Evolutionary conservation across 1,140 invertebrate genomes (phyloP).

Genomic region (Sipha flava): DNA sequence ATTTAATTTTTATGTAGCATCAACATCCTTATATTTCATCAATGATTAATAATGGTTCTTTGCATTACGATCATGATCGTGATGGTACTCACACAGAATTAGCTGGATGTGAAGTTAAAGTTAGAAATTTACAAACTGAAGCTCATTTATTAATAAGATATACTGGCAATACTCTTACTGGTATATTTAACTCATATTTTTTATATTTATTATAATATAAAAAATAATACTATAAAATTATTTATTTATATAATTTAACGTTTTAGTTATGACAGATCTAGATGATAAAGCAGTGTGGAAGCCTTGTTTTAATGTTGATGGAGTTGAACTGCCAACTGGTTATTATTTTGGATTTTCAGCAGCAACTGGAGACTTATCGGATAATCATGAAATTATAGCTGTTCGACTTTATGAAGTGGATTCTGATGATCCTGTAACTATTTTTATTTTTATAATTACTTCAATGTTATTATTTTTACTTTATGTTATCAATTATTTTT

Average conservation of each 20-base stretch:
- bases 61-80: slow-evolving; percentile 94
- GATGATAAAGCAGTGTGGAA: slow-evolving; percentile 89
- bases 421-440: slow-evolving; percentile 44
- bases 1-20: slow-evolving; percentile 48
- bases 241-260: neutral
- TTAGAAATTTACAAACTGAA: slow-evolving; percentile 86
- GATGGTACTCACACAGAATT: slow-evolving; percentile 97
- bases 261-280: slow-evolving; percentile 77
- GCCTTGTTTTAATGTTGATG: slow-evolving; percentile 82
- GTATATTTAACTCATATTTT: slow-evolving; percentile 46
- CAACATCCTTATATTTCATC: slow-evolving; percentile 95
- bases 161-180: slow-evolving; percentile 75
- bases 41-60: slow-evolving; percentile 94
- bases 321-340: slow-evolving; percentile 84
- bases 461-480: neutral
- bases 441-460: neutral
- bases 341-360: slow-evolving; percentile 93
- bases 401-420: slow-evolving; percentile 87
- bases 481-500: slow-evolving; percentile 35
- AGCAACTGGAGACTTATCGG: slow-evolving; percentile 91
- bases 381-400: slow-evolving; percentile 93
- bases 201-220: neutral
- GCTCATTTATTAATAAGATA: slow-evolving; percentile 86
- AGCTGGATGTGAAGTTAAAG: slow-evolving; percentile 86
- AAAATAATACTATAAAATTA: too few species aligned